Evolutionary conservation across 2,888 invertebrate species (phyloP), one percentile per base, ranked within the genome.

Genomic region (Amphipoea lucens): DNA sequence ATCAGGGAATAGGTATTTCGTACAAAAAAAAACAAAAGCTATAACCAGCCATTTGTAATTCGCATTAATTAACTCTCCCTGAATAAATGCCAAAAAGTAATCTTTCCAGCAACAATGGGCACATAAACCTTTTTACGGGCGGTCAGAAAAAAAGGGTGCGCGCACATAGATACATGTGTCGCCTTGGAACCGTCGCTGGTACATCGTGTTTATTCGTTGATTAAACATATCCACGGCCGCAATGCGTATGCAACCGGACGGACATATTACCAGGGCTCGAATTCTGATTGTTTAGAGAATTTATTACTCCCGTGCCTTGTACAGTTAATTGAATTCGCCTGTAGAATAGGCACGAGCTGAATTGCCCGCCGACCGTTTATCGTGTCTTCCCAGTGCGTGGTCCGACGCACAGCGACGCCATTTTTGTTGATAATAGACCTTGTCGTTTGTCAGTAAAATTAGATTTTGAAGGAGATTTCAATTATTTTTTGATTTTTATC

Each of bases 271-370:
- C 96, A 95, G 94, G 95, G 93, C 96, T 96, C 96, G 96, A 96
- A 96, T 96, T 96, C 96, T 96, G 96, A 96, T 96, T 96, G 96
- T 96, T 96, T 96, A 96, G 96, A 96, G 96, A 96, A 97, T 97
- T 97, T 97, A 97, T 97, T 96, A 96, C 96, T 94, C 96, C 92
- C 94, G 95, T 93, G 96, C 96, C 96, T 95, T 96, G 96, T 96
- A 96, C 96, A 95, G 96, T 96, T 96, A 96, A 96, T 96, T 96
- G 96, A 96, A 96, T 96, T 95, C 95, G 96, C 95, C 95, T 95
- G 96, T 95, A 95, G 96, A 95, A 96, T 95, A 96, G 96, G 95
- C 95, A 92, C 93, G 92, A 93, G 93, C 93, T 94, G 95, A 94
- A 95, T 96, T 95, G 95, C 93, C 94, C 92, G 92, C 92, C 93